A percentile compares a stretch with the other conserved stretches of the same genome.
phyloP scores from a whole-genome alignment of 2,888 invertebrate species.

The Xestia rhomboidea region DNA sequence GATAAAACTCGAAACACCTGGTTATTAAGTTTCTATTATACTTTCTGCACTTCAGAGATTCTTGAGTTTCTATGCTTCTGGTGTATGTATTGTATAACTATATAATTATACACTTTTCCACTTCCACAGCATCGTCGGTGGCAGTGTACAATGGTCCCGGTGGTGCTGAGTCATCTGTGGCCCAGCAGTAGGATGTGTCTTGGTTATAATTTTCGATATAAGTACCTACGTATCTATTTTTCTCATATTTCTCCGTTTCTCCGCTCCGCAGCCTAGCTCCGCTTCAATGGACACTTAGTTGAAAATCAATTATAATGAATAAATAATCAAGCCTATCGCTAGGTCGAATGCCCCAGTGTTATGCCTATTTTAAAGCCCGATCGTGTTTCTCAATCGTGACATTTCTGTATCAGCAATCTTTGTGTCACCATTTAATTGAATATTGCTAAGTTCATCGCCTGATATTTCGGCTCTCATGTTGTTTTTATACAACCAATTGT shows the following conservation, averaged over 20 bases:
- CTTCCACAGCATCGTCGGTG: background rate
- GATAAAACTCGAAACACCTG: constrained; percentile 30
- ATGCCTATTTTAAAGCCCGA: background rate
- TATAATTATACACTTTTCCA: background rate
- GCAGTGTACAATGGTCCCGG: background rate
- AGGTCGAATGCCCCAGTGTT: background rate
- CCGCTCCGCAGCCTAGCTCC: too few relatives aligned
- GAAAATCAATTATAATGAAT: constrained; percentile 11
- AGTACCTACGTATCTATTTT: background rate
- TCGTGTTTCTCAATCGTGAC: constrained; percentile 19
- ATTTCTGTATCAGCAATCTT: constrained; percentile 44
- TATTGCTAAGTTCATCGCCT: constrained; percentile 46
- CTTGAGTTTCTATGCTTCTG: background rate
- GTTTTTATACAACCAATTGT: constrained; percentile 63
- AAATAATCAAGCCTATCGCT: constrained; percentile 1
- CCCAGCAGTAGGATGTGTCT: background rate
- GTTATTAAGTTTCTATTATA: constrained; percentile 14
- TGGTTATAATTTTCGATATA: background rate
- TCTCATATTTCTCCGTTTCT: too few relatives aligned
- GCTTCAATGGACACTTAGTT: background rate
- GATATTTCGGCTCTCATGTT: constrained; percentile 49
- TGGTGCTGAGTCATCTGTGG: background rate
- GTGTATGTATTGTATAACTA: background rate
- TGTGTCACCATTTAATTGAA: constrained; percentile 41
- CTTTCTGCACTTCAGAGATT: background rate